These are phyloP conservation scores for Pristionchus pacificus DNA, from an alignment of 1,140 invertebrate species.

Conservation along the genomic window DNA sequence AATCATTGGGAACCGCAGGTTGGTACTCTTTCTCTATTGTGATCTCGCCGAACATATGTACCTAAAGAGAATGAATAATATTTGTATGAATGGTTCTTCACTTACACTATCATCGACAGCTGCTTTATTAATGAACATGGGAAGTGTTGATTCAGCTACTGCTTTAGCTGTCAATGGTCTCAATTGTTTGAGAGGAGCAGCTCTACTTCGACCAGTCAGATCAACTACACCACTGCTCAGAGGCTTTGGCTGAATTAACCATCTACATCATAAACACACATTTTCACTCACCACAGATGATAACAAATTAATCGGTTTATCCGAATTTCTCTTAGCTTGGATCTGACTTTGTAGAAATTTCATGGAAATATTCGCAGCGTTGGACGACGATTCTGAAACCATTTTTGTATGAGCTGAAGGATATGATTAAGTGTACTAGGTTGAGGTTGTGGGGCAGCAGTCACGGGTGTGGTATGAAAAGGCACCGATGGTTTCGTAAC, in stretches of 20 bases:
- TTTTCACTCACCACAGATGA: too few relatives aligned
- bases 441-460: not conserved
- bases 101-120: conserved; percentile 50
- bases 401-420: not conserved
- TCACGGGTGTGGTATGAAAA: not conserved
- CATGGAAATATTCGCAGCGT: not conserved
- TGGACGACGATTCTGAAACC: too few relatives aligned
- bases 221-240: conserved; percentile 14
- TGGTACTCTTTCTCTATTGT: conserved; percentile 52
- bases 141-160: conserved; percentile 19
- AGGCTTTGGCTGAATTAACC: conserved; percentile 5
- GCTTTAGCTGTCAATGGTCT: conserved; percentile 8
- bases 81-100: conserved; percentile 24
- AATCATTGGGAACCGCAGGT: conserved; percentile 51
- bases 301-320: not conserved
- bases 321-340: conserved; percentile 2
- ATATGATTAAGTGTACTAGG: not conserved
- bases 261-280: too few relatives aligned
- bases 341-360: conserved; percentile 5
- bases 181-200: not conserved
- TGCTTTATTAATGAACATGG: conserved; percentile 48
- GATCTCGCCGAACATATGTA: conserved; percentile 50
- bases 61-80: conserved; percentile 35
- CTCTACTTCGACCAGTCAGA: conserved; percentile 8
- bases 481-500: too few relatives aligned